A percentile compares a stretch with the other conserved stretches of the same genome.
These are phyloP conservation scores for Anastrepha obliqua DNA, from an alignment of 1,140 invertebrate genomes.

Conservation along the genomic window DNA sequence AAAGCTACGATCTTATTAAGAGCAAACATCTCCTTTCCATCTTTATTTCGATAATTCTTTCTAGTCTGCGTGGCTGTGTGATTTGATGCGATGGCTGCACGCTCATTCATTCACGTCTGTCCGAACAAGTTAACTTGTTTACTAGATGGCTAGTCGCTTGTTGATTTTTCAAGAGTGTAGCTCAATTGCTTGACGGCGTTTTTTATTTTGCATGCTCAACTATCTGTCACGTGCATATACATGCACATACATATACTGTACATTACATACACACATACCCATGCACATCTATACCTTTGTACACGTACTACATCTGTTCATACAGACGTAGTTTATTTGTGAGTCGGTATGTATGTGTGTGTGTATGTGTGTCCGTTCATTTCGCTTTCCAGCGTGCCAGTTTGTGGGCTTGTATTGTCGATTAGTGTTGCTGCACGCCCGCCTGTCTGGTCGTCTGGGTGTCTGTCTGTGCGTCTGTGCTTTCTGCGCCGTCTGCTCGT, in stretches of 20 bases:
- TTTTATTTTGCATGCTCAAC: constrained; percentile 39
- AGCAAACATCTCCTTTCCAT: constrained; percentile 2
- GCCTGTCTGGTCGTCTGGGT: constrained; percentile 54
- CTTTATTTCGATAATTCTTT: not conserved
- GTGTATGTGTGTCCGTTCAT: not conserved
- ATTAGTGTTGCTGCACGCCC: constrained; percentile 47
- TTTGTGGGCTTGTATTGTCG: constrained; percentile 44
- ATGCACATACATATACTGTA: not conserved
- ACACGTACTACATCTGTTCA: not conserved
- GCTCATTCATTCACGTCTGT: constrained; percentile 47
- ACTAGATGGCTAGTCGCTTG: constrained; percentile 49
- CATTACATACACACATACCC: not conserved
- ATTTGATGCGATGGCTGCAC: constrained; percentile 38
- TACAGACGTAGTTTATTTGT: not conserved
- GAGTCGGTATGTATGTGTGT: not conserved
- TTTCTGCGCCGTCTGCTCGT: constrained; percentile 46
- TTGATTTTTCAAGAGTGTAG: constrained; percentile 45
- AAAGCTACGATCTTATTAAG: constrained; percentile 35
- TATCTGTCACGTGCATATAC: constrained; percentile 30
- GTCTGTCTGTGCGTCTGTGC: constrained; percentile 44
- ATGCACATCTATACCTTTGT: not conserved
- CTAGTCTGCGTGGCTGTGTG: not conserved
- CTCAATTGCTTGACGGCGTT: constrained; percentile 17
- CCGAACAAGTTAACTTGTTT: constrained; percentile 36
- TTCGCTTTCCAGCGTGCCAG: constrained; percentile 39